Percentiles rank a stretch among this genome's conserved stretches.
These are phyloP conservation scores for Fragum whitleyi DNA, from an alignment of 2,888 invertebrate genomes.

Conservation along the genomic window DNA sequence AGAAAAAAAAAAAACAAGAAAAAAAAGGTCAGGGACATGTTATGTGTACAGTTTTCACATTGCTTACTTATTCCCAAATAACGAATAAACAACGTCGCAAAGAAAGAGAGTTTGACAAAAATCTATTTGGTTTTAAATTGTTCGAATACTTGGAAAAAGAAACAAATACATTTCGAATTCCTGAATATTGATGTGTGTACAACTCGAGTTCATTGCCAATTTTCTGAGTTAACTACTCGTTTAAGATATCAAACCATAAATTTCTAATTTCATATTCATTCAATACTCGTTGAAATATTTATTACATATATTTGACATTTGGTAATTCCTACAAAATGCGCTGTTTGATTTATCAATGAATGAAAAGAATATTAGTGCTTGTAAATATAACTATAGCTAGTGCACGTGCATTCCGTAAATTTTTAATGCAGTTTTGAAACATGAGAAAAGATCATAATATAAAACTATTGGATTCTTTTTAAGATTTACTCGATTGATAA, in stretches of 20 bases:
- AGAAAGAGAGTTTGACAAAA: too few species aligned
- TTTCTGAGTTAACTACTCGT: slow-evolving; percentile 42
- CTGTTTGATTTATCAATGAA: slow-evolving; percentile 9
- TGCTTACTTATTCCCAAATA: too few species aligned
- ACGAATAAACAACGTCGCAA: too few species aligned
- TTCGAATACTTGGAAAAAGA: background rate
- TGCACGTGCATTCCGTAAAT: background rate
- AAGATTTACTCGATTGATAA: too few species aligned
- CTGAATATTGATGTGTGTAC: too few species aligned
- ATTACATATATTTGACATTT: slow-evolving; percentile 10
- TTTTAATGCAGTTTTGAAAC: too few species aligned
- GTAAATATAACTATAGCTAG: background rate
- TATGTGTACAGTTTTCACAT: too few species aligned
- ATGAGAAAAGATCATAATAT: too few species aligned
- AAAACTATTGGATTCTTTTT: too few species aligned
- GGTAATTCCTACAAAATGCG: slow-evolving; percentile 1
- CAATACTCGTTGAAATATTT: slow-evolving; percentile 8
- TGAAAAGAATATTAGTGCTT: background rate
- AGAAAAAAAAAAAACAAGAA: too few species aligned
- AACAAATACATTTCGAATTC: background rate
- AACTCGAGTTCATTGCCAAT: slow-evolving; percentile 21
- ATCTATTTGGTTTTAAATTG: too few species aligned
- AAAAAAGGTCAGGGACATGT: too few species aligned
- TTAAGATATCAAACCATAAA: slow-evolving; percentile 31
- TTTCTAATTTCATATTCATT: slow-evolving; percentile 45